phyloP scores from a whole-genome alignment of 2,888 invertebrate species.

The Micropterix aruncella region DNA sequence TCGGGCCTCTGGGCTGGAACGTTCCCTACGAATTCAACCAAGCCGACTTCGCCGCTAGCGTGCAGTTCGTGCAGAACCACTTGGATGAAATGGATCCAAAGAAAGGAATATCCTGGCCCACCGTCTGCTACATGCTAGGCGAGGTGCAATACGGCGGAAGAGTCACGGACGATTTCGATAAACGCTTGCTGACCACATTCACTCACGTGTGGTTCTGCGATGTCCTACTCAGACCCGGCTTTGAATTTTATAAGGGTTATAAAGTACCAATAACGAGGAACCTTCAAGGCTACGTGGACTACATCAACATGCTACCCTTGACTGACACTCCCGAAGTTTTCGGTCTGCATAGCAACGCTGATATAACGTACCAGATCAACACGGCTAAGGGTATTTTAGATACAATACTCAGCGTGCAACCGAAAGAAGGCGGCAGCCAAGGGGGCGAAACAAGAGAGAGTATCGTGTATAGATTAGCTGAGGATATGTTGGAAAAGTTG shows the following conservation, averaged over 20 bases:
- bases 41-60: constrained; percentile 89
- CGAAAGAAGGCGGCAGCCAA: constrained; percentile 83
- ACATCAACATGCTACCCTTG: constrained; percentile 71
- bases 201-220: constrained; percentile 95
- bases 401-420: constrained; percentile 92
- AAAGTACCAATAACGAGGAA: constrained; percentile 78
- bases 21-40: constrained; percentile 95
- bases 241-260: constrained; percentile 89
- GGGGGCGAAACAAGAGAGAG: constrained; percentile 89
- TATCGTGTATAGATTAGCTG: constrained; percentile 81
- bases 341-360: constrained; percentile 92
- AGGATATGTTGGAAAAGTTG: constrained; percentile 71
- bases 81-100: constrained; percentile 94
- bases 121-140: constrained; percentile 94
- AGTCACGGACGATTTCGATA: constrained; percentile 96
- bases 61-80: constrained; percentile 94
- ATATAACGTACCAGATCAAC: constrained; percentile 95
- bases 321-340: constrained; percentile 92
- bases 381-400: constrained; percentile 89
- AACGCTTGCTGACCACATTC: constrained; percentile 82
- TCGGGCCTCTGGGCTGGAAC: constrained; percentile 95
- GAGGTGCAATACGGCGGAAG: constrained; percentile 82
- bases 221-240: constrained; percentile 68
- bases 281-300: constrained; percentile 68
- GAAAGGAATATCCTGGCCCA: constrained; percentile 94